These are phyloP conservation scores for Burhinus bistriatus DNA, from an alignment of 2,113 vertebrate species.

Conservation along the genomic window DNA sequence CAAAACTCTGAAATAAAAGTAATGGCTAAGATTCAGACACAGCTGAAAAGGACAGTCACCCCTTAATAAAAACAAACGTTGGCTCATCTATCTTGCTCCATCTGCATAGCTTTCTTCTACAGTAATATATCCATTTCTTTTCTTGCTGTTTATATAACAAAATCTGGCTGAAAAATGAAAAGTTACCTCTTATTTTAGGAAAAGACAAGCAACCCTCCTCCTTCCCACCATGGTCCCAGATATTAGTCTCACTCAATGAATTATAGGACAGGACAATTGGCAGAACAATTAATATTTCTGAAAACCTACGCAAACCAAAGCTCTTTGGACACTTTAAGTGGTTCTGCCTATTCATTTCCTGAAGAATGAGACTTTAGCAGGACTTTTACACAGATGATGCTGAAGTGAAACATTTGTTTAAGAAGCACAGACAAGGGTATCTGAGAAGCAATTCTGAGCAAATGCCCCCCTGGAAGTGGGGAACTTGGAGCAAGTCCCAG, in stretches of 20 bases:
- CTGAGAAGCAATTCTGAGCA: neutral
- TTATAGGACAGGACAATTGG: neutral
- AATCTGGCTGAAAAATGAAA: neutral
- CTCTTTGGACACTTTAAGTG: neutral
- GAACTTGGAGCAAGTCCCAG: neutral
- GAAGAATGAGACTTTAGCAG: neutral
- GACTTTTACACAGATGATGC: neutral
- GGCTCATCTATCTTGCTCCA: accelerated
- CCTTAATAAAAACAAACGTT: neutral
- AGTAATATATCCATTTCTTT: neutral
- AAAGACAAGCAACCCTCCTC: neutral
- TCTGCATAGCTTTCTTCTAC: neutral
- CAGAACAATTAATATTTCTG: neutral
- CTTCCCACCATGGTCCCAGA: neutral
- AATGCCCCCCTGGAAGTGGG: neutral
- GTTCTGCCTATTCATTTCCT: neutral
- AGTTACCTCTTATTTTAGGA: neutral
- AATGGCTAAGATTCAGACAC: neutral
- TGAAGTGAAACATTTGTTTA: neutral
- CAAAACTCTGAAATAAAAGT: neutral
- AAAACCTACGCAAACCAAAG: neutral
- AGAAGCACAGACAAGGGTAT: neutral
- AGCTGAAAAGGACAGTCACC: neutral
- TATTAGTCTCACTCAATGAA: neutral
- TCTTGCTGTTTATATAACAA: neutral